These are phyloP conservation scores for Nymphicus hollandicus DNA, from an alignment of 2,113 vertebrate genomes.

Conservation along the genomic window DNA sequence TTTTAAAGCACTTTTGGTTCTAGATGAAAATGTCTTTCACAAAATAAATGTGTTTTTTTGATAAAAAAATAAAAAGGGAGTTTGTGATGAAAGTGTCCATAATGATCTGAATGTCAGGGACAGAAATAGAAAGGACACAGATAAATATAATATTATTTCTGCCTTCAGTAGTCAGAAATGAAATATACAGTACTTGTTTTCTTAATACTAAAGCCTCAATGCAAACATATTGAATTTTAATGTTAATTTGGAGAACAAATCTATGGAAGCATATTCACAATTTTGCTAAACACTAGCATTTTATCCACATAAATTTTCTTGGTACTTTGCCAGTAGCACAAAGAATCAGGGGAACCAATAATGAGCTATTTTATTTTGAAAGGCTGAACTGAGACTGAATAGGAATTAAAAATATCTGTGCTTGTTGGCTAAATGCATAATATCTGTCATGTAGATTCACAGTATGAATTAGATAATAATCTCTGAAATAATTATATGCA, in stretches of 20 bases:
- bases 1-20: not conserved
- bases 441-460: constrained; percentile 23
- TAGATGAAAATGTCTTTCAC: not conserved
- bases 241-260: not conserved
- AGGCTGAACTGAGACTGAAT: not conserved
- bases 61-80: not conserved
- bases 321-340: not conserved
- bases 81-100: not conserved
- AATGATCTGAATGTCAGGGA: not conserved
- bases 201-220: not conserved
- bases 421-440: not conserved
- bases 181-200: not conserved
- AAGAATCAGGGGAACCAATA: not conserved
- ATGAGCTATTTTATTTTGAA: constrained; percentile 19
- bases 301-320: not conserved
- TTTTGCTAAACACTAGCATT: not conserved
- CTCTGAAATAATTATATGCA: constrained; percentile 38
- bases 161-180: not conserved
- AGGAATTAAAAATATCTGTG: constrained; percentile 25
- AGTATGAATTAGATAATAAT: constrained; percentile 35
- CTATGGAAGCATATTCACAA: not conserved
- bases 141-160: not conserved
- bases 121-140: not conserved
- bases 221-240: not conserved
- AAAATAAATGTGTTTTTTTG: rapidly evolving